A percentile compares a stretch with the other conserved stretches of the same genome.
These are phyloP conservation scores for Ephialtes manifestator DNA, from an alignment of 2,888 invertebrate species.

Conservation along the genomic window DNA sequence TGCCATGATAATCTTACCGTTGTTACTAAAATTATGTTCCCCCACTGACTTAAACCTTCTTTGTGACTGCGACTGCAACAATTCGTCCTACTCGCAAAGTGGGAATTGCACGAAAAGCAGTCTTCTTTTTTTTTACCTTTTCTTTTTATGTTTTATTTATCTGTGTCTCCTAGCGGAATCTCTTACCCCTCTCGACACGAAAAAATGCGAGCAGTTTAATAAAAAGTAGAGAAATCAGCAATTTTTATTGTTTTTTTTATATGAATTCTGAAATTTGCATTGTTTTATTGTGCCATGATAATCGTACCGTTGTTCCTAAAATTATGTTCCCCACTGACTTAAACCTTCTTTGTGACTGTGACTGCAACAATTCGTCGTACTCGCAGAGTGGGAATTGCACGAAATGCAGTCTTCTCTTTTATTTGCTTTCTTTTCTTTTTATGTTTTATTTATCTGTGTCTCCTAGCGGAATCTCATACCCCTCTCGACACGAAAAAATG, in stretches of 20 bases:
- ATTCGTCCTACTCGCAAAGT: constrained; percentile 30
- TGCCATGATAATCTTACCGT: no score
- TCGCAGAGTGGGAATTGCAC: constrained; percentile 11
- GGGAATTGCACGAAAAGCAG: constrained; percentile 2
- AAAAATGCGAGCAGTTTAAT: no score
- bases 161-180: neutral
- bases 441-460: constrained; percentile 17
- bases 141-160: constrained; percentile 79
- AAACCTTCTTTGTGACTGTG: neutral
- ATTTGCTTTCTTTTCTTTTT: constrained; percentile 79
- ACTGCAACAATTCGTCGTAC: constrained; percentile 36
- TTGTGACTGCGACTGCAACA: constrained; percentile 16
- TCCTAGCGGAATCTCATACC: constrained; percentile 79
- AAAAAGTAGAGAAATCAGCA: no score
- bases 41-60: no score
- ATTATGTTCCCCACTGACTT: no score
- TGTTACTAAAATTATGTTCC: no score
- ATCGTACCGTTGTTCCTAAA: no score
- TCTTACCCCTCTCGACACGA: no score
- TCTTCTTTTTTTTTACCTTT: constrained; percentile 17
- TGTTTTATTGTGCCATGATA: no score
- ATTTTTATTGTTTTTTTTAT: no score
- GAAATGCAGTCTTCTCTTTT: neutral
- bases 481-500: constrained; percentile 68
- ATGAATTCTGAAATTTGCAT: no score